Percentiles rank a stretch among this genome's conserved stretches.
Evolutionary conservation across 1,140 invertebrate genomes (phyloP).

Genomic region (Ridgeia piscesae): DNA sequence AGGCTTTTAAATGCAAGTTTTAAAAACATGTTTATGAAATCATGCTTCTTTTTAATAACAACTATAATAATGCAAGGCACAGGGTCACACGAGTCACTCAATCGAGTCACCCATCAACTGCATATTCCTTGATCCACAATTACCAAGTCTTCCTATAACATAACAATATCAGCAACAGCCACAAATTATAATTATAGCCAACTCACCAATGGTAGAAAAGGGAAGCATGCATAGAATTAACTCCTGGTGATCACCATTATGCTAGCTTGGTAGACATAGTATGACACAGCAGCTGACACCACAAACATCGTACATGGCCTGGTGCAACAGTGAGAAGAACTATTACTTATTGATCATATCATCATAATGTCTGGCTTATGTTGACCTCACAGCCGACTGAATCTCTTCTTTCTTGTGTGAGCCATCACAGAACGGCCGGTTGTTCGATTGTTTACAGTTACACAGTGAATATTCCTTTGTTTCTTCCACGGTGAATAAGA

Average conservation of each 20-base stretch:
- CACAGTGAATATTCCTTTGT: slow-evolving; percentile 96
- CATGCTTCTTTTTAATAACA: too few relatives aligned
- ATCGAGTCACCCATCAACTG: too few relatives aligned
- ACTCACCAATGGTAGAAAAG: too few relatives aligned
- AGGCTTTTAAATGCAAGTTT: too few relatives aligned
- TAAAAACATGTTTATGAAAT: too few relatives aligned
- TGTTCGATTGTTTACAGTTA: slow-evolving; percentile 95
- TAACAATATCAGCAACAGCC: too few relatives aligned
- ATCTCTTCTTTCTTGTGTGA: slow-evolving; percentile 70
- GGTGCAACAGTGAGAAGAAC: background rate
- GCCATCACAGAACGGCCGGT: slow-evolving; percentile 97
- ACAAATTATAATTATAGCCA: too few relatives aligned
- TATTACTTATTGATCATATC: background rate
- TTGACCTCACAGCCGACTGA: background rate
- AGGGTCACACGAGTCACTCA: too few relatives aligned
- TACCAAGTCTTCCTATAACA: too few relatives aligned
- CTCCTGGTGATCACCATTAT: background rate
- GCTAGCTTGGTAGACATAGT: background rate
- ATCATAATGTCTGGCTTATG: background rate
- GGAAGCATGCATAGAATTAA: background rate
- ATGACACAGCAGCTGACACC: background rate
- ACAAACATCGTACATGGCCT: background rate
- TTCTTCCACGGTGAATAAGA: slow-evolving; percentile 81
- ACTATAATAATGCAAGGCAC: too few relatives aligned
- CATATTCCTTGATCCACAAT: too few relatives aligned